A percentile compares a stretch with the other conserved stretches of the same genome.
phyloP scores from a whole-genome alignment of 2,888 invertebrate genomes.

The Frankliniella intonsa region DNA sequence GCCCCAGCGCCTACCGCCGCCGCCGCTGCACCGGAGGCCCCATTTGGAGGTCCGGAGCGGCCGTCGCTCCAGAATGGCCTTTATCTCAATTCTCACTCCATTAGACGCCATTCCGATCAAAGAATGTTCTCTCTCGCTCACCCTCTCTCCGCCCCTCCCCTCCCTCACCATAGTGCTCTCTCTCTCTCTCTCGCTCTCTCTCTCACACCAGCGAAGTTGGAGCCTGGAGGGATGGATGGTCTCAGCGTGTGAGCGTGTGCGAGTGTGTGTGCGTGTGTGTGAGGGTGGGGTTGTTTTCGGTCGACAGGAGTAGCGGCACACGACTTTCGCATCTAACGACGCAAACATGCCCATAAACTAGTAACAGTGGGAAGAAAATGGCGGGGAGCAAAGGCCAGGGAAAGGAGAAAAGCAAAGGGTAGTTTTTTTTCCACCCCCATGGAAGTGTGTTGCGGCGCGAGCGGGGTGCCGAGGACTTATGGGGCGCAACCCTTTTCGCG shows the following conservation, averaged over 20 bases:
- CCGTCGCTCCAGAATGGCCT: conserved; percentile 8
- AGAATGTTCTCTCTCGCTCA: conserved; percentile 3
- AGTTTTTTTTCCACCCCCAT: too few species aligned
- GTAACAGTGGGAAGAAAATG: not conserved
- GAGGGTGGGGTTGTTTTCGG: too few species aligned
- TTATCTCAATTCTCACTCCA: conserved; percentile 26
- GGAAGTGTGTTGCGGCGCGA: not conserved
- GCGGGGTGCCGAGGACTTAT: not conserved
- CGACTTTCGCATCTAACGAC: conserved; percentile 9
- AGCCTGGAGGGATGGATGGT: not conserved
- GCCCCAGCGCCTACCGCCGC: not conserved
- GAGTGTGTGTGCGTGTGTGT: too few species aligned
- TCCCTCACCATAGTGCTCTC: not conserved
- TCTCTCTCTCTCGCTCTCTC: not conserved
- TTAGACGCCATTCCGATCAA: conserved; percentile 24
- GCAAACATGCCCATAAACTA: not conserved
- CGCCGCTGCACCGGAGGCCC: not conserved
- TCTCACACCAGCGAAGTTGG: not conserved
- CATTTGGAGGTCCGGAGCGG: not conserved
- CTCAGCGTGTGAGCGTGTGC: not conserved
- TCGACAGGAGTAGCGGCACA: not conserved
- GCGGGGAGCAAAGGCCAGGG: not conserved
- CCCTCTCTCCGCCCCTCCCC: not conserved
- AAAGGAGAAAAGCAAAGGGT: too few species aligned
- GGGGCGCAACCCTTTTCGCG: not conserved